A percentile compares a stretch with the other conserved stretches of the same genome.
Conservation (phyloP, 2,797 vertebrate genomes). For the Scyliorhinus canicula region DNA sequence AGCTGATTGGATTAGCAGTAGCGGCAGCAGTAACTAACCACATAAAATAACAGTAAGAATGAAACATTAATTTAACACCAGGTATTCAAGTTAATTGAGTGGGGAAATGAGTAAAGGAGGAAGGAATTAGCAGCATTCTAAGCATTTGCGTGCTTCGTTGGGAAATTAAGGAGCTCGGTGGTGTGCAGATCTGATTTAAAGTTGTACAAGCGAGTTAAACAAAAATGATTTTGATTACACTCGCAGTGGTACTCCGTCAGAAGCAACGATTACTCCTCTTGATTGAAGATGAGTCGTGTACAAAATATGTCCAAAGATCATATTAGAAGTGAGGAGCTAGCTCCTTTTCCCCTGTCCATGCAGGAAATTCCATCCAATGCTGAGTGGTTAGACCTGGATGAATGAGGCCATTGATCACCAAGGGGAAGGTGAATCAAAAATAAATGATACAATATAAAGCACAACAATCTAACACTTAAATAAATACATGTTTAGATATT, state of each 20-base stretch:
- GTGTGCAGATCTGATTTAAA: not conserved
- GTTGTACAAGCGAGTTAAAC: not conserved
- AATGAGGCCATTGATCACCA: not conserved
- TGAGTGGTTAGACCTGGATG: not conserved
- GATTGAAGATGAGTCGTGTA: not conserved
- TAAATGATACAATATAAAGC: not conserved
- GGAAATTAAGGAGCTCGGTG: not conserved
- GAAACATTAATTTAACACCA: not conserved
- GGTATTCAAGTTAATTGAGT: not conserved
- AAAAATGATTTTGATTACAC: not conserved
- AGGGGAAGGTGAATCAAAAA: not conserved
- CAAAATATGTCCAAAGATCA: not conserved
- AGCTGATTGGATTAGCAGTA: no score
- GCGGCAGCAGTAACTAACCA: no score
- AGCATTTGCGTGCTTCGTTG: not conserved
- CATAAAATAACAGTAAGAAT: not conserved
- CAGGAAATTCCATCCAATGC: not conserved
- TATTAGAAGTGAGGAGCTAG: not conserved
- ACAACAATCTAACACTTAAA: not conserved
- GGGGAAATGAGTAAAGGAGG: not conserved
- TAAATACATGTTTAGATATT: not conserved
- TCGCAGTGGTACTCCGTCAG: not conserved
- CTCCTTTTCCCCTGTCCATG: not conserved
- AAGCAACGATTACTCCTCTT: not conserved
- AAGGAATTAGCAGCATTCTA: not conserved